A percentile compares a stretch with the other conserved stretches of the same genome.
phyloP scores from a whole-genome alignment of 1,140 invertebrate species.

The Orchestia grillus region DNA sequence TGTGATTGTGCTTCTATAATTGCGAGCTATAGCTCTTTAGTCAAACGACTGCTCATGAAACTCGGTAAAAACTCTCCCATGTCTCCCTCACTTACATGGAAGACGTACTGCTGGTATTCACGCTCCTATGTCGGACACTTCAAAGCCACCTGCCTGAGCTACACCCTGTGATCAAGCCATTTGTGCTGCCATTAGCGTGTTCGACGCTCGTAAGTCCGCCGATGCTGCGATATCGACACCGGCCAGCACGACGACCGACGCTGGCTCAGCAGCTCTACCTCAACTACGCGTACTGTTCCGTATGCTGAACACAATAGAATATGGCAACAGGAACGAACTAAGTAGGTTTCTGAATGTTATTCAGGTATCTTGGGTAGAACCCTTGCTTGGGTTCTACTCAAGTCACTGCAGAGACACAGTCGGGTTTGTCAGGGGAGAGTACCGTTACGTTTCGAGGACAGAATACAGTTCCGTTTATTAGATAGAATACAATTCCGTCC shows the following conservation, averaged over 20 bases:
- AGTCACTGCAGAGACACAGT: neutral
- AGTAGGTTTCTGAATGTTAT: too few species aligned
- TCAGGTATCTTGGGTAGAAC: too few species aligned
- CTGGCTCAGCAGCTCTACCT: too few species aligned
- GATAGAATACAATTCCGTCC: neutral
- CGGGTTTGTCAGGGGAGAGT: too few species aligned
- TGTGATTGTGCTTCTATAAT: neutral
- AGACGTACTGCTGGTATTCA: neutral
- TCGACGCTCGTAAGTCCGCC: neutral
- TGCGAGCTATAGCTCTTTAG: neutral
- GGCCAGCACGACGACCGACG: too few species aligned
- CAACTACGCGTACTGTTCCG: too few species aligned
- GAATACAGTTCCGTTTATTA: neutral
- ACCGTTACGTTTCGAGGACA: neutral
- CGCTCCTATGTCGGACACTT: neutral
- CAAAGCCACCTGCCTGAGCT: neutral
- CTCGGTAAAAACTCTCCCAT: neutral
- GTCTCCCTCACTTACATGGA: neutral
- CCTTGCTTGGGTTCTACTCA: neutral
- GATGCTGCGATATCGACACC: neutral
- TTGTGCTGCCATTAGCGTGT: neutral
- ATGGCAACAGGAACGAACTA: too few species aligned
- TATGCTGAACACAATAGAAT: too few species aligned
- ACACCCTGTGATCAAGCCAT: neutral
- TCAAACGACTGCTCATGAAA: neutral